Percentiles rank a stretch among this genome's conserved stretches.
phyloP scores from a whole-genome alignment of 1,140 invertebrate species.

The Aphis gossypii region DNA sequence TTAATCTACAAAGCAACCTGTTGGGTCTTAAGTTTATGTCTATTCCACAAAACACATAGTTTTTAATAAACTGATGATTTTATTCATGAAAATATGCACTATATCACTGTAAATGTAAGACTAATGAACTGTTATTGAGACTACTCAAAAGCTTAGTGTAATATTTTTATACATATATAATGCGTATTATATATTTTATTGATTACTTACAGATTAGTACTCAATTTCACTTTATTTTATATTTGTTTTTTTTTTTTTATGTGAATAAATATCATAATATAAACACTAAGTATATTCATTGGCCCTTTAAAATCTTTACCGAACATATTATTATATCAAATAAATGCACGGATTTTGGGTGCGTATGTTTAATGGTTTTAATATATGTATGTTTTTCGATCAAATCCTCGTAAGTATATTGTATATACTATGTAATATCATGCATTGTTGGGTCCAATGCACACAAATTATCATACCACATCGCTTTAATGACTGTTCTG shows the following conservation, averaged over 20 bases:
- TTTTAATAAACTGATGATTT: background rate
- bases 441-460: slow-evolving; percentile 7
- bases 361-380: background rate
- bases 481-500: background rate
- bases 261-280: background rate
- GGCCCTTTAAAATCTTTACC: background rate
- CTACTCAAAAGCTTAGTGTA: background rate
- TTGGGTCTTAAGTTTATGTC: too few species aligned
- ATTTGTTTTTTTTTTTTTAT: background rate
- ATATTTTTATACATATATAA: background rate
- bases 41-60: too few species aligned
- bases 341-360: background rate
- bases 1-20: too few species aligned
- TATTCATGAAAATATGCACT: background rate
- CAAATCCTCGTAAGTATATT: background rate
- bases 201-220: too few species aligned
- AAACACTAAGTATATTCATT: background rate
- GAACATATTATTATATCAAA: background rate
- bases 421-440: background rate
- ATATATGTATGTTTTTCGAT: background rate
- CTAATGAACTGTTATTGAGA: background rate
- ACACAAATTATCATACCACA: background rate
- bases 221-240: background rate
- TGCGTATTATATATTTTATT: too few species aligned
- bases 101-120: background rate